Percentiles rank a stretch among this genome's conserved stretches.
phyloP scores from a whole-genome alignment of 2,888 invertebrate species.

The Linnaemya tessellans region DNA sequence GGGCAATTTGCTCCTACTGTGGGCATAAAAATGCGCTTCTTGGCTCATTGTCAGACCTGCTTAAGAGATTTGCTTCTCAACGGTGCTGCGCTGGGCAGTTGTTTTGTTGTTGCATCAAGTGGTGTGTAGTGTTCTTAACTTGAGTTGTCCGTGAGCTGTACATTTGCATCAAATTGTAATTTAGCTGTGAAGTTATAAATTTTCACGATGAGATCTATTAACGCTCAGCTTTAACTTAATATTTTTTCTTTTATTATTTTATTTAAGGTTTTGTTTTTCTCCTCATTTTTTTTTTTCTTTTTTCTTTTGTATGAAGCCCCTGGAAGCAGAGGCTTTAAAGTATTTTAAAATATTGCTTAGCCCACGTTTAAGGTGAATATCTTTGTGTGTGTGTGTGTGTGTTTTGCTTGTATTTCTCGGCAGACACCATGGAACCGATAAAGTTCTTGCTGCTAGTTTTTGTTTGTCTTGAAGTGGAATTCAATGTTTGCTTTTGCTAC shows the following conservation, averaged over 20 bases:
- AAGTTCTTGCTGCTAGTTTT: slow-evolving; percentile 8
- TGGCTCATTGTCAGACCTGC: slow-evolving; percentile 68
- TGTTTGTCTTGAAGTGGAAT: slow-evolving; percentile 7
- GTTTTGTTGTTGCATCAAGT: slow-evolving; percentile 31
- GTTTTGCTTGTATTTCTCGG: slow-evolving; percentile 9
- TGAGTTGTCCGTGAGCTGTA: slow-evolving; percentile 66
- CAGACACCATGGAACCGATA: slow-evolving; percentile 71
- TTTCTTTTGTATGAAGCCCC: slow-evolving; percentile 28
- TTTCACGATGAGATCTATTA: slow-evolving; percentile 80
- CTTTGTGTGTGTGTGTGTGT: slow-evolving; percentile 18
- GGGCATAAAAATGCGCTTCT: slow-evolving; percentile 72
- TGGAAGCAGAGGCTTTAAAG: slow-evolving; percentile 26
- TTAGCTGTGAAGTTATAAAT: slow-evolving; percentile 77
- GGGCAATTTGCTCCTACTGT: slow-evolving; percentile 80
- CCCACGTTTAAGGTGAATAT: slow-evolving; percentile 32
- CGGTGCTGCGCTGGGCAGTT: slow-evolving; percentile 31
- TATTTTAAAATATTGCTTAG: slow-evolving; percentile 36
- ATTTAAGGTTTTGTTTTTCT: neutral
- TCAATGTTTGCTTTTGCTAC: slow-evolving; percentile 26
- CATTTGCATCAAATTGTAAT: slow-evolving; percentile 75
- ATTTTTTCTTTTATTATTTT: slow-evolving; percentile 43
- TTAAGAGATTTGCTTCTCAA: slow-evolving; percentile 66
- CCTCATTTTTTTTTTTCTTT: slow-evolving; percentile 3
- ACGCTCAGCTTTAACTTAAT: slow-evolving; percentile 76
- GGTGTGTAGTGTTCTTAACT: slow-evolving; percentile 58